These are phyloP conservation scores for Macheiramphus alcinus DNA, from an alignment of 2,113 vertebrate genomes.

Conservation along the genomic window DNA sequence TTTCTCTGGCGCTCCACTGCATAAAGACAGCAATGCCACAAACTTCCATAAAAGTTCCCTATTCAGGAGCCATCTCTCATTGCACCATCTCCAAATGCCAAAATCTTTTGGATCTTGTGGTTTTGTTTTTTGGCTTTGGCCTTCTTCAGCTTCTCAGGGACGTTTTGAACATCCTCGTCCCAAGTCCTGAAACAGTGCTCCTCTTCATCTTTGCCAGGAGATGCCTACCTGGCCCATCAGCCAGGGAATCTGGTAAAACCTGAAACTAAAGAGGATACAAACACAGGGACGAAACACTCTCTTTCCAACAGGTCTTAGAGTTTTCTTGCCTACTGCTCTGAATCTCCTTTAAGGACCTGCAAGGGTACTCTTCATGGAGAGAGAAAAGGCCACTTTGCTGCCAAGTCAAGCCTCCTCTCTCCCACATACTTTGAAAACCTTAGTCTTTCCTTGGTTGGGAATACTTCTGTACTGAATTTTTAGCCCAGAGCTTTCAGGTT, in stretches of 20 bases:
- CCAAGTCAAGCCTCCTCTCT: not conserved
- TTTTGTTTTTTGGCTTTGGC: not conserved
- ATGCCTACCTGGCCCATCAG: not conserved
- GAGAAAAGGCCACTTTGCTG: not conserved
- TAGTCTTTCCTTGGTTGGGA: not conserved
- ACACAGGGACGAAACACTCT: not conserved
- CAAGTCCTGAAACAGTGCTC: not conserved
- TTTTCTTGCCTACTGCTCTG: not conserved
- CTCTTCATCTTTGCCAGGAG: not conserved
- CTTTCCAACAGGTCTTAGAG: not conserved
- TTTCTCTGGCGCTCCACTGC: not conserved
- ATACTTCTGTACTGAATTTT: not conserved
- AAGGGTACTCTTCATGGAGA: not conserved
- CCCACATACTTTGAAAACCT: not conserved
- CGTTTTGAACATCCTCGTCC: not conserved
- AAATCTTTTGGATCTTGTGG: not conserved
- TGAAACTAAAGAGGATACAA: not conserved
- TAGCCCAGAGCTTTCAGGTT: not conserved
- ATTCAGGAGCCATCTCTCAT: not conserved
- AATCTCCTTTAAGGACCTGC: not conserved
- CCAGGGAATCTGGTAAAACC: not conserved
- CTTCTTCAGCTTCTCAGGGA: not conserved
- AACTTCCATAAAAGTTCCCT: not conserved
- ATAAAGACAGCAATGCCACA: not conserved
- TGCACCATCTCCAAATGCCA: not conserved